Conservation (phyloP, 2,113 vertebrate genomes). For the Dinomys branickii region DNA sequence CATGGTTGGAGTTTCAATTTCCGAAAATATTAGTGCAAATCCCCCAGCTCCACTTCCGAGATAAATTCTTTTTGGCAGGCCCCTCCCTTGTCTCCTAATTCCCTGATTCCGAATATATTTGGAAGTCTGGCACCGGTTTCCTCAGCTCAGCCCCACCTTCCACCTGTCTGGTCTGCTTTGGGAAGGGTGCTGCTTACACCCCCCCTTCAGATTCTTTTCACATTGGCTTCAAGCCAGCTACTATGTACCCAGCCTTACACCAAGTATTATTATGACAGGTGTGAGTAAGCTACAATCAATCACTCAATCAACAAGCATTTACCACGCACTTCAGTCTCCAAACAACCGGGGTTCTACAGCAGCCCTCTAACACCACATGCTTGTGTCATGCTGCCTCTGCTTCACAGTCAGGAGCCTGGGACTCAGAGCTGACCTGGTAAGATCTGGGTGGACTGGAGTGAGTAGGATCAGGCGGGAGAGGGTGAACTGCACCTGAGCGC, state of each 20-base stretch:
- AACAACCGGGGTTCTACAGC: neutral
- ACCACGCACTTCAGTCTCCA: neutral
- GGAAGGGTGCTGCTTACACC: neutral
- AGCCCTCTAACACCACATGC: neutral
- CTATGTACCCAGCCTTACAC: neutral
- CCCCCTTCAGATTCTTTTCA: neutral
- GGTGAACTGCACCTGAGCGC: neutral
- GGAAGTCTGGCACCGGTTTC: constrained; percentile 5
- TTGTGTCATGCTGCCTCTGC: neutral
- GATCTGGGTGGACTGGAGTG: neutral
- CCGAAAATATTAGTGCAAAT: constrained; percentile 84
- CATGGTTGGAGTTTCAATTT: constrained; percentile 89
- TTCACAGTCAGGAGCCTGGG: neutral
- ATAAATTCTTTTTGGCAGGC: constrained; percentile 84
- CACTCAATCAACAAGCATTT: neutral
- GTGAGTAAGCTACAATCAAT: neutral
- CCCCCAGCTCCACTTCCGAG: constrained; percentile 83
- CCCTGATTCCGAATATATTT: constrained; percentile 67
- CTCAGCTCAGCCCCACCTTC: neutral
- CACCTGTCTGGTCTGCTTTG: neutral
- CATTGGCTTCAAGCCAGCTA: neutral
- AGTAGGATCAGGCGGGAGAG: neutral
- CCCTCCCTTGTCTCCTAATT: constrained; percentile 68
- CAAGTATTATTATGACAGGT: neutral
- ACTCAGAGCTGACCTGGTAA: neutral